These are phyloP conservation scores for Choreutis nemorana DNA, from an alignment of 2,888 invertebrate genomes.

Conservation along the genomic window DNA sequence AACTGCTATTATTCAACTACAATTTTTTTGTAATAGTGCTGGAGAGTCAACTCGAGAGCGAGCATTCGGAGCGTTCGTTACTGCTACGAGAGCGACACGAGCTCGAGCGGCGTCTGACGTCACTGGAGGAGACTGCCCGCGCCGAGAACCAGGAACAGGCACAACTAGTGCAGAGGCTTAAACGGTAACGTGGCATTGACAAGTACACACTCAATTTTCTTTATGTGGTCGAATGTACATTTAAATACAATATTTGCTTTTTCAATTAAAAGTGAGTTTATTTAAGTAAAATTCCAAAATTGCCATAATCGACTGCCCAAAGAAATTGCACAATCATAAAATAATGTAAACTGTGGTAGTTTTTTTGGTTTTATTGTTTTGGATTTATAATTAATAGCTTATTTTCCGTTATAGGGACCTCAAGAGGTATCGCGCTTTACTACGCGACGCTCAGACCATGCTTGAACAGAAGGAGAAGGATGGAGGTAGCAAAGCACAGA, in stretches of 20 bases:
- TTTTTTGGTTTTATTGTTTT: too few species aligned
- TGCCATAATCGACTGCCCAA: too few species aligned
- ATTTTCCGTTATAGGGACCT: constrained; percentile 68
- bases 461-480: constrained; percentile 88
- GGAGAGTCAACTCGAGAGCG: constrained; percentile 91
- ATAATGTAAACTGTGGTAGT: too few species aligned
- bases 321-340: too few species aligned
- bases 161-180: constrained; percentile 75
- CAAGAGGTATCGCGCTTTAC: constrained; percentile 86
- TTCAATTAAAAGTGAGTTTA: too few species aligned
- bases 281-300: too few species aligned
- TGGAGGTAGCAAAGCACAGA: constrained; percentile 79
- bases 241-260: too few species aligned
- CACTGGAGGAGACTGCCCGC: constrained; percentile 79
- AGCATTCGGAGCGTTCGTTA: constrained; percentile 90
- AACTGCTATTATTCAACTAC: too few species aligned
- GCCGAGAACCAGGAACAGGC: constrained; percentile 78
- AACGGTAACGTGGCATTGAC: constrained; percentile 40
- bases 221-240: neutral
- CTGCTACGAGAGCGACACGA: constrained; percentile 90
- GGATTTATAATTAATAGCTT: too few species aligned
- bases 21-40: constrained; percentile 62
- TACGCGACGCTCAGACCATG: constrained; percentile 92
- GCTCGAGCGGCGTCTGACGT: constrained; percentile 83
- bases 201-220: neutral